These are phyloP conservation scores for Sebastes minor DNA, from an alignment of 2,797 vertebrate genomes.

Conservation along the genomic window DNA sequence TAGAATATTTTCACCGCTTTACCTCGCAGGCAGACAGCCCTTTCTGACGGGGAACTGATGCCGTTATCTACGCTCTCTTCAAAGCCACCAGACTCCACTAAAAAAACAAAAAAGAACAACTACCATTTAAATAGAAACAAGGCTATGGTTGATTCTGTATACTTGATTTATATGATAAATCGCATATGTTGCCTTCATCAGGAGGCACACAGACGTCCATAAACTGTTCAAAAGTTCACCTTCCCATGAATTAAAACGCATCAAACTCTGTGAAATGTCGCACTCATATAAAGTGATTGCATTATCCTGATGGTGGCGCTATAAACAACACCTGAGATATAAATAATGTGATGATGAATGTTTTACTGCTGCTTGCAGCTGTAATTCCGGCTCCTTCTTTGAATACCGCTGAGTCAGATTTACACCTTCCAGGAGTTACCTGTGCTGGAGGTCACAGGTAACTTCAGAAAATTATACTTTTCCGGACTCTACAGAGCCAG, in stretches of 20 bases:
- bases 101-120: no score
- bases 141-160: not conserved
- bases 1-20: no score
- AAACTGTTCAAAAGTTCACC: not conserved
- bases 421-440: not conserved
- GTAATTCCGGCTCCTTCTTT: not conserved
- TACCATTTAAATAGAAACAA: not conserved
- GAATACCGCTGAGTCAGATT: slow-evolving; percentile 22
- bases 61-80: no score
- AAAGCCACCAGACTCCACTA: no score
- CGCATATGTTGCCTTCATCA: not conserved
- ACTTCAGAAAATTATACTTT: slow-evolving; percentile 1
- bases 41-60: no score
- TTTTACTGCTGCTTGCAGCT: not conserved
- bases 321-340: not conserved
- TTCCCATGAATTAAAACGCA: not conserved
- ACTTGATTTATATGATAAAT: not conserved
- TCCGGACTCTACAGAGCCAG: slow-evolving; percentile 17
- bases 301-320: not conserved
- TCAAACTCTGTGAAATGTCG: not conserved
- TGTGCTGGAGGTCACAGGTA: not conserved
- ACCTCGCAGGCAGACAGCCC: no score
- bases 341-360: not conserved
- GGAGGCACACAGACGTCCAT: not conserved
- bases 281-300: not conserved